Conservation (phyloP, 2,888 invertebrate genomes). For the Rhopalosiphum nymphaeae region DNA sequence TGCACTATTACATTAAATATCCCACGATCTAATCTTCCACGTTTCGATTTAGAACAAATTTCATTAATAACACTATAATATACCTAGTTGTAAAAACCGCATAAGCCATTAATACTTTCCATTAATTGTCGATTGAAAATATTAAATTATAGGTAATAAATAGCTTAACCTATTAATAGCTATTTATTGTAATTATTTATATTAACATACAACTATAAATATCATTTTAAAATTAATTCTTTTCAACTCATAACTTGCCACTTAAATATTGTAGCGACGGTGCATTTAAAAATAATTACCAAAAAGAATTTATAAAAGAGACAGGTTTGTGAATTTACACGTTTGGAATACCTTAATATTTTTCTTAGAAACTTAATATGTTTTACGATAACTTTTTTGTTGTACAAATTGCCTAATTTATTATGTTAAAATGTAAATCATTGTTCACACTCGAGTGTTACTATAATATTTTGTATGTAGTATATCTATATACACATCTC, state of each 20-base stretch:
- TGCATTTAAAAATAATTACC: neutral
- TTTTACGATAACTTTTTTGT: neutral
- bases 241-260: neutral
- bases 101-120: neutral
- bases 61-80: neutral
- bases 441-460: neutral
- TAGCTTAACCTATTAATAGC: neutral
- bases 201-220: slow-evolving; percentile 9
- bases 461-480: neutral
- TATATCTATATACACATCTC: neutral
- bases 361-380: neutral
- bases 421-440: neutral
- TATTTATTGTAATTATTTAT: neutral
- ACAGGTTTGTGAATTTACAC: neutral
- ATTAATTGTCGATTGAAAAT: neutral
- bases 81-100: no score
- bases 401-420: neutral
- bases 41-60: neutral
- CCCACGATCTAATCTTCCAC: neutral
- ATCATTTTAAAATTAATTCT: neutral
- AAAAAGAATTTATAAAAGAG: neutral
- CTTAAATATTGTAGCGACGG: neutral
- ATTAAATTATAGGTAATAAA: neutral
- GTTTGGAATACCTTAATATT: neutral
- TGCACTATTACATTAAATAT: neutral